Evolutionary conservation across 1,140 invertebrate species (phyloP).

Genomic region (Listronotus bonariensis): DNA sequence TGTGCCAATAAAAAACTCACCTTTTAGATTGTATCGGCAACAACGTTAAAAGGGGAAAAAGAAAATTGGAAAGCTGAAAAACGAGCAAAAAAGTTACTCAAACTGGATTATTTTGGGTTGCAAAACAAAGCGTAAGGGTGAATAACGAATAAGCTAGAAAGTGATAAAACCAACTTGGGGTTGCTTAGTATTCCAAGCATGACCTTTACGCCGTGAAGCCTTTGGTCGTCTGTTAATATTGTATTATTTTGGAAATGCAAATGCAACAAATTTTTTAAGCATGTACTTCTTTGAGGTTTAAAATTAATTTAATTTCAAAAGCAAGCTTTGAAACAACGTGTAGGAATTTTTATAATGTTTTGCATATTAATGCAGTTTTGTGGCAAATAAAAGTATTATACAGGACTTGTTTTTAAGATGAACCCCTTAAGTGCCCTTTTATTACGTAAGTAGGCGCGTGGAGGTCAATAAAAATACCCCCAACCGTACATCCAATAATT

Average conservation of each 20-base stretch:
- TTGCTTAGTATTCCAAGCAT: slow-evolving; percentile 17
- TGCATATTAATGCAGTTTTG: too few relatives aligned
- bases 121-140: slow-evolving; percentile 32
- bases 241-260: slow-evolving; percentile 14
- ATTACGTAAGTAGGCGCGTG: too few relatives aligned
- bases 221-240: slow-evolving; percentile 3
- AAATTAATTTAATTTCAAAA: too few relatives aligned
- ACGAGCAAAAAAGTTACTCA: slow-evolving; percentile 25
- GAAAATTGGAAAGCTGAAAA: slow-evolving; percentile 35
- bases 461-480: too few relatives aligned
- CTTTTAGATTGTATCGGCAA: slow-evolving; percentile 27
- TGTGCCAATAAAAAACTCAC: slow-evolving; percentile 28
- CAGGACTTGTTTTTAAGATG: too few relatives aligned
- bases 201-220: slow-evolving; percentile 4
- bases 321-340: too few relatives aligned
- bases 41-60: slow-evolving; percentile 26
- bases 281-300: too few relatives aligned
- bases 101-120: slow-evolving; percentile 36
- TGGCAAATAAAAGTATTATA: too few relatives aligned
- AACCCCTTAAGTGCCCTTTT: too few relatives aligned
- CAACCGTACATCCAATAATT: too few relatives aligned
- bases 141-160: slow-evolving; percentile 30
- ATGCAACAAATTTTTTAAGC: neutral
- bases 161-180: slow-evolving; percentile 14
- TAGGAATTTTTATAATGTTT: too few relatives aligned